Conservation (phyloP, 2,797 vertebrate species). For the Onychomys torridus region DNA sequence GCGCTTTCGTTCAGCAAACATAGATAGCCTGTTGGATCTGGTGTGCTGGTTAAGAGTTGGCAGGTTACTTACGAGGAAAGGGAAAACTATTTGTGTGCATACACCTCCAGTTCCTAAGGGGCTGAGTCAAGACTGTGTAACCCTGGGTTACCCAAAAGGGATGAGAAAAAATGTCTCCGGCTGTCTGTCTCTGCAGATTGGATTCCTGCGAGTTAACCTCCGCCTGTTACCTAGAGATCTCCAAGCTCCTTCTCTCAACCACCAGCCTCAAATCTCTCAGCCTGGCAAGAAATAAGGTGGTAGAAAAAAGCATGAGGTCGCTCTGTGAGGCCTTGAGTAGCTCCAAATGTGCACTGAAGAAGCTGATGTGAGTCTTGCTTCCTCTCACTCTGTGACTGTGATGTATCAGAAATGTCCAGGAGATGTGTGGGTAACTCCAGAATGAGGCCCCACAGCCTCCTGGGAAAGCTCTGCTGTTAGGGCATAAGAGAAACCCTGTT, state of each 20-base stretch:
- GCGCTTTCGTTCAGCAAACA: not conserved
- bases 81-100: not conserved
- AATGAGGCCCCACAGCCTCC: not conserved
- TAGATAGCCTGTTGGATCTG: not conserved
- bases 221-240: not conserved
- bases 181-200: slow-evolving; percentile 44
- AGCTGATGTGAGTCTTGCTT: slow-evolving; percentile 60
- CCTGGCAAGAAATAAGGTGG: slow-evolving; percentile 19
- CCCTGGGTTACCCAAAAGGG: not conserved
- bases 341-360: not conserved
- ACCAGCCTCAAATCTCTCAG: slow-evolving; percentile 50
- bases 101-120: too few relatives aligned
- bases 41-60: not conserved
- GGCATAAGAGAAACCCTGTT: not conserved
- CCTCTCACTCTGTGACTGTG: not conserved
- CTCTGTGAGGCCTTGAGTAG: not conserved
- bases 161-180: accelerated
- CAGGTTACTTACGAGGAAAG: not conserved
- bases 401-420: not conserved
- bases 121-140: not conserved
- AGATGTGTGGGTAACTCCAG: not conserved
- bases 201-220: slow-evolving; percentile 43
- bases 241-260: not conserved
- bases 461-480: too few relatives aligned
- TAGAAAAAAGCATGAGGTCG: accelerated